A percentile compares a stretch with the other conserved stretches of the same genome.
Evolutionary conservation across 2,888 invertebrate genomes (phyloP).

Genomic region (Eretmocerus hayati): DNA sequence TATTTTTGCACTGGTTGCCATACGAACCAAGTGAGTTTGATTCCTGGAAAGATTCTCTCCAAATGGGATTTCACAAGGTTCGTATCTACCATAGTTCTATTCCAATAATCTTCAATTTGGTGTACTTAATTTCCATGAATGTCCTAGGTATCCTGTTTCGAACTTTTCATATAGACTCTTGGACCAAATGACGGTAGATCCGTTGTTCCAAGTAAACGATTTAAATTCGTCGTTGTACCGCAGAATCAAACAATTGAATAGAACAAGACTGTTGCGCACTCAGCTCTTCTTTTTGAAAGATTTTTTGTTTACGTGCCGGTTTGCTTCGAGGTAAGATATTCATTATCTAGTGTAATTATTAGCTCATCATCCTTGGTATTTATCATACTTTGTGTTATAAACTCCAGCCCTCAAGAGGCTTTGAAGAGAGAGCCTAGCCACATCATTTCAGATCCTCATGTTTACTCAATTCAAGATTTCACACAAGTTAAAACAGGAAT

Average conservation of each 20-base stretch:
- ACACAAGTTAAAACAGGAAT: constrained; percentile 58
- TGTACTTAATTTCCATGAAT: constrained; percentile 21
- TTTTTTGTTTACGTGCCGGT: constrained; percentile 64
- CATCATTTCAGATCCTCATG: constrained; percentile 58
- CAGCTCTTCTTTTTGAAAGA: constrained; percentile 65
- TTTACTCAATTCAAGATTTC: constrained; percentile 69
- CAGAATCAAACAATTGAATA: constrained; percentile 56
- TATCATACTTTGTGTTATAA: neutral
- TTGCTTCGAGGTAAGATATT: constrained; percentile 54
- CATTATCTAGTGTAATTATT: neutral
- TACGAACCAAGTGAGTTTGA: constrained; percentile 64
- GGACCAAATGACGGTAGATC: constrained; percentile 69
- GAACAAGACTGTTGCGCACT: constrained; percentile 55
- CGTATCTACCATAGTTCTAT: too few relatives aligned
- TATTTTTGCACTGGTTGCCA: constrained; percentile 85
- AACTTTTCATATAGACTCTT: constrained; percentile 71
- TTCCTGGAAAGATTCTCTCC: constrained; percentile 61
- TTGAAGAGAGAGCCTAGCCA: constrained; percentile 55
- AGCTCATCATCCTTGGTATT: too few relatives aligned
- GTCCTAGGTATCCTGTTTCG: constrained; percentile 68
- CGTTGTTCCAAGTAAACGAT: constrained; percentile 66
- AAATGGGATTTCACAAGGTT: constrained; percentile 61
- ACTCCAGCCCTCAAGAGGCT: constrained; percentile 51
- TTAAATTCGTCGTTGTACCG: constrained; percentile 62
- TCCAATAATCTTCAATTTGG: neutral